Evolutionary conservation across 2,888 invertebrate species (phyloP), one percentile per base, ranked within the genome.

Genomic region (Tryphoninae sp.): DNA sequence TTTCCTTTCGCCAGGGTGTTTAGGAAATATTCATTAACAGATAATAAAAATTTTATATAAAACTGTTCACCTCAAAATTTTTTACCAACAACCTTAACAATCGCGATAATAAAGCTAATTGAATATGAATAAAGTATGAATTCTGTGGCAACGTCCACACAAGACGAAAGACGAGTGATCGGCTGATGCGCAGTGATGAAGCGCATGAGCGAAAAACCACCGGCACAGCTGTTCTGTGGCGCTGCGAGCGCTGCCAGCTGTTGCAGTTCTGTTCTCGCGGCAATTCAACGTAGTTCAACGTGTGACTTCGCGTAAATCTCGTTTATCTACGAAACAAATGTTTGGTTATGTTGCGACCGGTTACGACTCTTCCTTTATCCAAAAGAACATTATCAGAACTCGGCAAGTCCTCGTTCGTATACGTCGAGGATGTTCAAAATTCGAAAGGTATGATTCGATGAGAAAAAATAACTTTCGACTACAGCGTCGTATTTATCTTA

Each of bases 341-440:
- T 53, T n/a, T 53, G 7, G 19, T 53, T 33, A 85, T 85, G 85
- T 53, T 85, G n/a, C 83, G 75, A 51, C 84, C 85, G 19, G 22
- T 85, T 9, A 68, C 81, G 45, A 84, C 81, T 16, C 72, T 85
- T 19, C 62, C 78, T 13, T 42, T 85, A 4, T 61, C 79, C 2
- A 80, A 77, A 72, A 26, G 62, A 53, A 69, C 61, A 23, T 68
- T 79, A 67, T 68, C 71, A n/a, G 69, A 81, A 74, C 69, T 85
- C 16, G 49, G 45, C 0, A 79, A 82, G 69, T 76, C 81, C 42
- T 82, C 68, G 16, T 84, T 65, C 64, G 58, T 51, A 0, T 85
- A 80, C 45, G 74, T 85, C 53, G 80, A 84, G 42, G 85, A 85
- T 13, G 16, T 85, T 45, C 9, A 69, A 16, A 80, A 81, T 49